These are phyloP conservation scores for Monodelphis domestica DNA, from an alignment of 2,797 vertebrate species.

Conservation along the genomic window DNA sequence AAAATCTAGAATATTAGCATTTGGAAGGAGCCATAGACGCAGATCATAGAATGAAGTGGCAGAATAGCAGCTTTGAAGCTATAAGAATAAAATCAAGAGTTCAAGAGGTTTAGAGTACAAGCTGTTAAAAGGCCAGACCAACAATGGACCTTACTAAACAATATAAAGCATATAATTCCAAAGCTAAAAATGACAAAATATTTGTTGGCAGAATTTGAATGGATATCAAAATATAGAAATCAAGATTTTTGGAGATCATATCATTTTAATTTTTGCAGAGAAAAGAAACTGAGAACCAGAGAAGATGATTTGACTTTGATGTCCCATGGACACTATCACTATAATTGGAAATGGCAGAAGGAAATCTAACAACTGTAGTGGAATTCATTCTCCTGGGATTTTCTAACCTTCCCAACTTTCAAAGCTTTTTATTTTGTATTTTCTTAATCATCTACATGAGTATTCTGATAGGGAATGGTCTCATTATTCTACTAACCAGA, in stretches of 20 bases:
- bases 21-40: not conserved
- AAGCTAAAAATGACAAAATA: not conserved
- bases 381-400: conserved; percentile 46
- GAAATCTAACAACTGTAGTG: not conserved
- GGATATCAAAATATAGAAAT: not conserved
- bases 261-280: not conserved
- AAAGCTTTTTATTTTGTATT: conserved; percentile 12
- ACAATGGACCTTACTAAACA: too few relatives aligned
- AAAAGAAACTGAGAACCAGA: not conserved
- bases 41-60: not conserved
- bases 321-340: not conserved
- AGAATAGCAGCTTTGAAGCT: not conserved
- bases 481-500: not conserved
- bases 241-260: not conserved
- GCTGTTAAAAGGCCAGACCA: too few relatives aligned
- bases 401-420: conserved; percentile 1
- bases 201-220: not conserved
- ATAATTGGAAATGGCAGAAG: not conserved
- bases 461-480: conserved; percentile 15
- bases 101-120: not conserved
- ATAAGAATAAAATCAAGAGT: not conserved
- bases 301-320: not conserved
- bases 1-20: not conserved
- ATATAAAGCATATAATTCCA: not conserved
- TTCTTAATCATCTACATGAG: not conserved